Evolutionary conservation across 2,113 vertebrate species (phyloP).

Genomic region (Zingel zingel): DNA sequence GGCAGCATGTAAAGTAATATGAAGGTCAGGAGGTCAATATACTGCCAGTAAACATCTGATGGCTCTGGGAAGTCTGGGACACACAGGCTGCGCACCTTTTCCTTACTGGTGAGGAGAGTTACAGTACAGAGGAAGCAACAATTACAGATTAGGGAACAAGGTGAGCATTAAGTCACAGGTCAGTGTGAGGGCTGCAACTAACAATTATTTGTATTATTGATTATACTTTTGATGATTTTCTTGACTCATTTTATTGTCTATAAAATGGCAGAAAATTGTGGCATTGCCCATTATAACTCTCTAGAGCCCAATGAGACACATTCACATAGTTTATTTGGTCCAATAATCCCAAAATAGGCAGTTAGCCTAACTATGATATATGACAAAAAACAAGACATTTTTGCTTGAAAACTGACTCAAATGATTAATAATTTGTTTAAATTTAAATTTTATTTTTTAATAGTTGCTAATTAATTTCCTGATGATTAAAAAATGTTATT

Average conservation of each 20-base stretch:
- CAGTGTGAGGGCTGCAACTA: not conserved
- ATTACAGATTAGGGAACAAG: not conserved
- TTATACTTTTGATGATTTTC: not conserved
- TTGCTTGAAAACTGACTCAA: no score
- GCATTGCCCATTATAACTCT: not conserved
- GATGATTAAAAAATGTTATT: not conserved
- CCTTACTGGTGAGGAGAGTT: conserved; percentile 79
- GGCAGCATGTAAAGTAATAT: conserved; percentile 92
- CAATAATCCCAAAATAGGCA: not conserved
- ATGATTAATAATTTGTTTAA: no score
- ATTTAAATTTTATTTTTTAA: no score
- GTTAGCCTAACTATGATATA: not conserved
- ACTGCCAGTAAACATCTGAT: conserved; percentile 94
- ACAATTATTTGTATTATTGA: not conserved
- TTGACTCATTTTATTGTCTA: not conserved
- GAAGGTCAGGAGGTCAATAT: conserved; percentile 93
- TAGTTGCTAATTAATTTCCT: not conserved
- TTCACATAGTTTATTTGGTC: not conserved
- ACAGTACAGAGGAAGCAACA: not conserved
- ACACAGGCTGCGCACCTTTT: conserved; percentile 89
- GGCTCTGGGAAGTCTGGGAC: conserved; percentile 94
- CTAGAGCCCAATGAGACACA: not conserved
- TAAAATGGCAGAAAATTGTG: not conserved
- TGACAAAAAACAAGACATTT: not conserved
- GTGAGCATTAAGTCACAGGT: not conserved